These are phyloP conservation scores for Odontomachus brunneus DNA, from an alignment of 1,140 invertebrate species.

Conservation along the genomic window DNA sequence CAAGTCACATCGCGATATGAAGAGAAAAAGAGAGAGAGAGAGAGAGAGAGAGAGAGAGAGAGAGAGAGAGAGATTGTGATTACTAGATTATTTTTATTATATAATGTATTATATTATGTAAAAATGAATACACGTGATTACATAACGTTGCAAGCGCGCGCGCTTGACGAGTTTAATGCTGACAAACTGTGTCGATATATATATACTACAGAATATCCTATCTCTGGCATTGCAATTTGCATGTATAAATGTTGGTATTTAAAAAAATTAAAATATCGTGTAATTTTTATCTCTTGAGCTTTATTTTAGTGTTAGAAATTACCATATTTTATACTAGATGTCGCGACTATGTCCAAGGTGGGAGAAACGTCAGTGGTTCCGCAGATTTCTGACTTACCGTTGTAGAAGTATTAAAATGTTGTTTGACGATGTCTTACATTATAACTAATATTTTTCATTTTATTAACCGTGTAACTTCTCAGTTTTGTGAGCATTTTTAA, in stretches of 20 bases:
- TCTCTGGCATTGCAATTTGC: too few species aligned
- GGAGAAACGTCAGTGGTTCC: neutral
- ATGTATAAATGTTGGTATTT: too few species aligned
- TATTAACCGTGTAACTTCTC: neutral
- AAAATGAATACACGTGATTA: too few species aligned
- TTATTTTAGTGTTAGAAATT: neutral
- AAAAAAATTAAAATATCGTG: too few species aligned
- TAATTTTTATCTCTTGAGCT: neutral
- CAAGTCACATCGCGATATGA: neutral
- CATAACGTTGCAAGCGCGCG: too few species aligned
- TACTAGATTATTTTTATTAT: too few species aligned
- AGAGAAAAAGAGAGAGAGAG: too few species aligned
- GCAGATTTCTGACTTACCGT: constrained; percentile 53
- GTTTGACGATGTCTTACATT: neutral
- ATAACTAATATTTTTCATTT: neutral
- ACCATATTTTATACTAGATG: neutral
- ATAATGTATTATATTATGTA: too few species aligned
- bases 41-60: too few species aligned
- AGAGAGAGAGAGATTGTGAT: too few species aligned
- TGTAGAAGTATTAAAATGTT: neutral
- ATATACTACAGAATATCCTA: too few species aligned
- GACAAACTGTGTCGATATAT: neutral
- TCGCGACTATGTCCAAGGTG: neutral
- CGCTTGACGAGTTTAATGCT: neutral
- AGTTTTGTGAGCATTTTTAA: neutral